phyloP scores from a whole-genome alignment of 2,113 vertebrate genomes.

The Hippotragus niger region DNA sequence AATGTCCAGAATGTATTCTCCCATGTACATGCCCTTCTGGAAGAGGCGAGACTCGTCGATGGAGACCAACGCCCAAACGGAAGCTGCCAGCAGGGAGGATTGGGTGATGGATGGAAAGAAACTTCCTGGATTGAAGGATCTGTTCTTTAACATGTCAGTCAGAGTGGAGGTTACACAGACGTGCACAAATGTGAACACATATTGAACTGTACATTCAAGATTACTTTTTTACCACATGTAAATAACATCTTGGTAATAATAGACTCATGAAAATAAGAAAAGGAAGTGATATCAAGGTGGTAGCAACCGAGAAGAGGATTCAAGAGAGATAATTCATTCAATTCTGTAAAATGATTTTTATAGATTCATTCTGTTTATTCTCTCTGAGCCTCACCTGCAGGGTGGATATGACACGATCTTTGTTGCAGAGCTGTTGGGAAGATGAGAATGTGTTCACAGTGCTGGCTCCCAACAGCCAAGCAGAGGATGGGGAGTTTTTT shows the following conservation, averaged over 20 bases:
- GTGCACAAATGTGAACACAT: neutral
- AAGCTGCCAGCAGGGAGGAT: fast-evolving
- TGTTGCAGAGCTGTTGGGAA: neutral
- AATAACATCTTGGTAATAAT: neutral
- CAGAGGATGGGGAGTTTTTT: neutral
- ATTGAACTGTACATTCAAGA: neutral
- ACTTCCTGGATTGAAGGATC: neutral
- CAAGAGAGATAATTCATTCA: neutral
- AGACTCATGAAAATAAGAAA: neutral
- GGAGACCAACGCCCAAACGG: neutral
- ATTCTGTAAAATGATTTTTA: neutral
- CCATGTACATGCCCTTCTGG: neutral
- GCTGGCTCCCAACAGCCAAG: neutral
- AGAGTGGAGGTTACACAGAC: fast-evolving
- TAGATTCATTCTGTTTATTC: neutral
- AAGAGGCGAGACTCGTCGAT: fast-evolving
- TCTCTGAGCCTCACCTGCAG: neutral
- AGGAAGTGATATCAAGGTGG: fast-evolving
- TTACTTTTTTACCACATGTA: neutral
- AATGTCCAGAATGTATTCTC: fast-evolving
- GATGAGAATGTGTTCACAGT: neutral
- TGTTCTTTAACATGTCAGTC: neutral
- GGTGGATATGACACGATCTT: neutral
- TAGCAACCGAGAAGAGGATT: too few relatives aligned
- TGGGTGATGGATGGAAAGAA: neutral